Base-by-base conservation (phyloP, 1,140 invertebrate species). In the Leptoteleia sp. region DNA sequence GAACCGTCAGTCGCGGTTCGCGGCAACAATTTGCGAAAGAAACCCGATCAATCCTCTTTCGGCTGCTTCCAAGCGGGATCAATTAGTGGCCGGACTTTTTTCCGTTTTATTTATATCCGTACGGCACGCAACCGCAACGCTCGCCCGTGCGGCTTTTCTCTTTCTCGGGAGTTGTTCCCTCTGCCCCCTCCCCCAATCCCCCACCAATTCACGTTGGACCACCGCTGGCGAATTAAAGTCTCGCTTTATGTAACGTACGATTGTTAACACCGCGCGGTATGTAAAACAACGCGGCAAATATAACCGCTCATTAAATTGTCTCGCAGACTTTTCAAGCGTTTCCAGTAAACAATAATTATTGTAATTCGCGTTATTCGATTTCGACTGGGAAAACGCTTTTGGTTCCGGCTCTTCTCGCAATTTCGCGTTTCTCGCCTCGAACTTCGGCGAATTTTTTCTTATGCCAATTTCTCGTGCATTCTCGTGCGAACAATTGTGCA, bases 271-370 rank as follows among this genome's bases (percentile, higher is more conserved):
- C 25, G 42, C 16, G 15, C 29, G 70, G 50, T 64, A 73, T 73
- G 70, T 65, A 64, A 73, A 73, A 73, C 70, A 64, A 73, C 59
- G 47, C 70, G 70, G 59, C 48, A 64, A 73, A 52, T 73, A 59
- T 73, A 73, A 65, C 70, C 70, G 52, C 16, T 64, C 70, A 65
- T 73, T 73, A 73, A 73, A 57, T 64, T 73, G 59, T 73, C 70
- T 31, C 19, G 12, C 50, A 9, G 8, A 59, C 40, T n/a, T 48
- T 45, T 57, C 48, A 40, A 16, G 48, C 27, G 40, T 61, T 17
- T 3, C 9, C 1, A 9, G 16, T 4, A 25, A 65, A 72, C 29
- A 42, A 65, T 59, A 73, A 73, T 73, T 57, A 73, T 73, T 55
- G 25, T 61, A 73, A 62, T 72, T 40, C 42, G 11, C 37, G 37